phyloP scores from a whole-genome alignment of 2,797 vertebrate species.

The Peromyscus aztecus region DNA sequence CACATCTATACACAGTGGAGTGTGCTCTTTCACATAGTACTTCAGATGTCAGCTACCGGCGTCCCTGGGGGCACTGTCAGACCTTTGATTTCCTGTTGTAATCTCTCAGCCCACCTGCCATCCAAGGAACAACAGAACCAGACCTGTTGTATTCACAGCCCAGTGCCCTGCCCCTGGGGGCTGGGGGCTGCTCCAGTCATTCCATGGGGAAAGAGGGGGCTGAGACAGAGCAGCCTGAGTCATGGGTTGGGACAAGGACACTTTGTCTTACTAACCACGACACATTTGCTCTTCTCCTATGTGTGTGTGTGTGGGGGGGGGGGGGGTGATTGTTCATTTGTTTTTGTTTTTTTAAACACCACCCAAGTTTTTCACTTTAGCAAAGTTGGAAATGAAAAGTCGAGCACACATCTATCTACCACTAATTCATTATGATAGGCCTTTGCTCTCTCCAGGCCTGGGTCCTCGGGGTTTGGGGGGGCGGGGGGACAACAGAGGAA shows the following conservation, averaged over 20 bases:
- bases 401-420: background rate
- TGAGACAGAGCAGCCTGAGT: background rate
- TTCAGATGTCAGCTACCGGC: background rate
- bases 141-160: background rate
- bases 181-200: fast-evolving
- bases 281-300: background rate
- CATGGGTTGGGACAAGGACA: too few species aligned
- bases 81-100: background rate
- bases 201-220: background rate
- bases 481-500: background rate
- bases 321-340: background rate
- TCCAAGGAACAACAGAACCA: background rate
- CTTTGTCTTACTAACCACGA: too few species aligned
- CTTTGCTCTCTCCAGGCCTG: fast-evolving
- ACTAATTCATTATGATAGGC: fast-evolving
- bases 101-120: background rate
- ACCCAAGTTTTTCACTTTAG: background rate
- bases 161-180: background rate
- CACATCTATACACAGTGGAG: background rate
- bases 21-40: background rate
- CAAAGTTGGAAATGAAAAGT: slow-evolving; percentile 23
- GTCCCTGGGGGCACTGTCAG: background rate
- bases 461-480: background rate
- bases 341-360: background rate
- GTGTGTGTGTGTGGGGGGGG: background rate